Evolutionary conservation across 1,140 invertebrate genomes (phyloP).

Genomic region (Drosophila sp.): DNA sequence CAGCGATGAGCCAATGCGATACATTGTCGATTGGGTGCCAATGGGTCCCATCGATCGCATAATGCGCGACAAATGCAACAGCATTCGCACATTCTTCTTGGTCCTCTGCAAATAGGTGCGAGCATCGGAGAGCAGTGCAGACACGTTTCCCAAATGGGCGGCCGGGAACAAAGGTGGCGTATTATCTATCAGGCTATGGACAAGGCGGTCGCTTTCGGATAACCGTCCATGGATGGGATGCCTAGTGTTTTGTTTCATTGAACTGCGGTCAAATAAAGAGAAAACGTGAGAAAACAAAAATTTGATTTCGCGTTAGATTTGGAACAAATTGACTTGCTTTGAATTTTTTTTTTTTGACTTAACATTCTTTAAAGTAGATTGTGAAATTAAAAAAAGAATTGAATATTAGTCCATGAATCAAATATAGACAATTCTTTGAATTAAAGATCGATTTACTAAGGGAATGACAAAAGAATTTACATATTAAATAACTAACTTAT

Average conservation of each 20-base stretch:
- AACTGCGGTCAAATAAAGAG: background rate
- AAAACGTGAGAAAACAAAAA: background rate
- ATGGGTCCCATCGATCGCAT: constrained; percentile 14
- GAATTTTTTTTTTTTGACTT: background rate
- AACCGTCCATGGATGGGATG: background rate
- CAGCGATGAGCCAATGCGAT: background rate
- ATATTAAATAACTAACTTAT: background rate
- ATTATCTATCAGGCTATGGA: background rate
- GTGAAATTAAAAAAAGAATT: too few species aligned
- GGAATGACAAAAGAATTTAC: background rate
- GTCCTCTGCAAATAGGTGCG: constrained; percentile 30
- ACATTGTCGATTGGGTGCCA: background rate
- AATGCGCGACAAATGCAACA: constrained; percentile 25
- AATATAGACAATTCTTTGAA: too few species aligned
- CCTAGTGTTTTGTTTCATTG: background rate
- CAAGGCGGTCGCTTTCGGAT: background rate
- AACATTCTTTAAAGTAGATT: too few species aligned
- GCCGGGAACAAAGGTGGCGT: background rate
- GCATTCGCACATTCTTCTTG: constrained; percentile 18
- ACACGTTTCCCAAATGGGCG: background rate
- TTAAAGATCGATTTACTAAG: background rate
- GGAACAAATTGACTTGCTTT: background rate
- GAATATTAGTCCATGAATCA: too few species aligned
- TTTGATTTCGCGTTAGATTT: background rate
- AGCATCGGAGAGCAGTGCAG: constrained; percentile 2